phyloP scores from a whole-genome alignment of 2,797 vertebrate species.

The Gastrophryne carolinensis region DNA sequence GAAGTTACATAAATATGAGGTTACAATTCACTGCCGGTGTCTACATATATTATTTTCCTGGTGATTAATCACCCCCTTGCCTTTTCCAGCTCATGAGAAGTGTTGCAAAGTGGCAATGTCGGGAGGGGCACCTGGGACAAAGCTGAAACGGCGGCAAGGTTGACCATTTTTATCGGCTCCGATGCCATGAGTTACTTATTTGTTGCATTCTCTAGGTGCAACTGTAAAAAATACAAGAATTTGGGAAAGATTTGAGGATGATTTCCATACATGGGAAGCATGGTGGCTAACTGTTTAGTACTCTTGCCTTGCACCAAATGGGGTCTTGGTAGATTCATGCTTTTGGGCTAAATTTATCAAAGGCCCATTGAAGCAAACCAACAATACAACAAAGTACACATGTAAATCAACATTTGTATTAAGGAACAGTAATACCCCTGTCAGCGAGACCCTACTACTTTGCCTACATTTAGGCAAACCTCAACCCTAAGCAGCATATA shows the following conservation, averaged over 20 bases:
- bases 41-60: constrained; percentile 49
- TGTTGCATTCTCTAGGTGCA: not conserved
- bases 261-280: too few species aligned
- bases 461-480: too few species aligned
- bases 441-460: too few species aligned
- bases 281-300: too few species aligned
- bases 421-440: too few species aligned
- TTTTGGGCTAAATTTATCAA: too few species aligned
- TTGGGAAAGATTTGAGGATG: constrained; percentile 11
- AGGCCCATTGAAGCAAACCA: too few species aligned
- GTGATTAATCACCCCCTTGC: constrained; percentile 44
- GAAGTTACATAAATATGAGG: constrained; percentile 50
- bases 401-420: too few species aligned
- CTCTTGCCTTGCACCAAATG: too few species aligned
- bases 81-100: constrained; percentile 17
- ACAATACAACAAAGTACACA: too few species aligned
- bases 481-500: too few species aligned
- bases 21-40: constrained; percentile 32
- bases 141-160: constrained; percentile 8
- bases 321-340: too few species aligned
- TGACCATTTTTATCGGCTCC: constrained; percentile 2
- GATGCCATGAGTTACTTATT: not conserved
- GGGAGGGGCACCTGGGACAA: not conserved
- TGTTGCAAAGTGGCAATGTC: not conserved
- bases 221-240: not conserved